Evolutionary conservation across 2,888 invertebrate species (phyloP).

Genomic region (Alviniconcha strummeri): DNA sequence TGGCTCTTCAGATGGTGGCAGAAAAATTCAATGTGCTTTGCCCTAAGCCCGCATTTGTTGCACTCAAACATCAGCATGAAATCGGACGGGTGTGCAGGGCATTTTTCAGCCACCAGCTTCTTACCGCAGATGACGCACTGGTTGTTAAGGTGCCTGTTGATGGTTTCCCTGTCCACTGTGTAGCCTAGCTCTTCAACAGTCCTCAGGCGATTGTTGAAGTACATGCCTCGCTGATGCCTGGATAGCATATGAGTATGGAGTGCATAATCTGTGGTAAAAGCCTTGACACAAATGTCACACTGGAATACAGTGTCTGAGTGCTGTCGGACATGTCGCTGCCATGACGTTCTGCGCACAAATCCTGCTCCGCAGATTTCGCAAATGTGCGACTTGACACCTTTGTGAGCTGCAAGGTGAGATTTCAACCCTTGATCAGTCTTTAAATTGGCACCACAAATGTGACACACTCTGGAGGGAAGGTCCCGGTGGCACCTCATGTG

Average conservation of each 20-base stretch:
- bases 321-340: constrained; percentile 5
- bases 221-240: constrained; percentile 3
- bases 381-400: constrained; percentile 17
- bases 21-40: background rate
- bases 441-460: constrained; percentile 22
- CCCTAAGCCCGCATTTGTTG: background rate
- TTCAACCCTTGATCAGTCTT: constrained; percentile 1
- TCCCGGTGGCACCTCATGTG: background rate
- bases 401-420: constrained; percentile 10
- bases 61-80: background rate
- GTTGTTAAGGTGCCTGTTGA: constrained; percentile 9
- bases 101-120: background rate
- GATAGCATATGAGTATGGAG: constrained; percentile 20
- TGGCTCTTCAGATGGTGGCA: constrained; percentile 20
- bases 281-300: constrained; percentile 16
- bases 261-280: constrained; percentile 14
- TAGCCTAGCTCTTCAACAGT: constrained; percentile 24
- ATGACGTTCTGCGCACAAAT: constrained; percentile 23
- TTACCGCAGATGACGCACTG: constrained; percentile 11
- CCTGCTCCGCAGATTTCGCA: constrained; percentile 24
- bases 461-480: background rate
- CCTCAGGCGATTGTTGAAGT: constrained; percentile 21
- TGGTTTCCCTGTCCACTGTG: background rate
- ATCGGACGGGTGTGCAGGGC: background rate
- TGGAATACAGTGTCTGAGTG: background rate